Conservation (phyloP, 2,113 vertebrate genomes). For the Agelaius tricolor region DNA sequence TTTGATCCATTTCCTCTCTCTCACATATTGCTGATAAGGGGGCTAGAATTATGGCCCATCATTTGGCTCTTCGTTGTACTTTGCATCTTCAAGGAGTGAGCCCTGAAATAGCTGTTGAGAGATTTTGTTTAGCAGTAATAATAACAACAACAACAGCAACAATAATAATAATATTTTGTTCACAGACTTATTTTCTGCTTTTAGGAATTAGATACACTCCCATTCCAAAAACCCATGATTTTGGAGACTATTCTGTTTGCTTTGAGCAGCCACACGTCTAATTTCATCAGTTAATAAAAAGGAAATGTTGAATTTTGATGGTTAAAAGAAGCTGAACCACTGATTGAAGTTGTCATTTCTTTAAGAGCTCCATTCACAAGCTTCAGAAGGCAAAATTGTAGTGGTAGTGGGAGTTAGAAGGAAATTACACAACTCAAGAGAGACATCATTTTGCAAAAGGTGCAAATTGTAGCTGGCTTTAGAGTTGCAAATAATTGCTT, state of each 20-base stretch:
- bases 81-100: neutral
- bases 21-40: neutral
- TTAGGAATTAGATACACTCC: neutral
- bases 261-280: neutral
- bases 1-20: neutral
- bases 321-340: neutral
- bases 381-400: neutral
- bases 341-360: neutral
- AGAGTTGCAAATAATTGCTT: conserved; percentile 1
- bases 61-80: neutral
- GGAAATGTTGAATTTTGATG: neutral
- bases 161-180: neutral
- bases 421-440: conserved; percentile 14
- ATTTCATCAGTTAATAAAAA: neutral
- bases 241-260: neutral
- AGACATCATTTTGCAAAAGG: neutral
- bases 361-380: neutral
- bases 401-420: neutral
- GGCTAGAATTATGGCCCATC: neutral
- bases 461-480: conserved; percentile 12
- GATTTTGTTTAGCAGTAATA: neutral
- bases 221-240: neutral
- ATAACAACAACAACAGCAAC: neutral
- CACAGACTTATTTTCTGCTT: neutral
- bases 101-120: neutral